Evolutionary conservation across 2,113 vertebrate genomes (phyloP).

Genomic region (Azemiops feae): DNA sequence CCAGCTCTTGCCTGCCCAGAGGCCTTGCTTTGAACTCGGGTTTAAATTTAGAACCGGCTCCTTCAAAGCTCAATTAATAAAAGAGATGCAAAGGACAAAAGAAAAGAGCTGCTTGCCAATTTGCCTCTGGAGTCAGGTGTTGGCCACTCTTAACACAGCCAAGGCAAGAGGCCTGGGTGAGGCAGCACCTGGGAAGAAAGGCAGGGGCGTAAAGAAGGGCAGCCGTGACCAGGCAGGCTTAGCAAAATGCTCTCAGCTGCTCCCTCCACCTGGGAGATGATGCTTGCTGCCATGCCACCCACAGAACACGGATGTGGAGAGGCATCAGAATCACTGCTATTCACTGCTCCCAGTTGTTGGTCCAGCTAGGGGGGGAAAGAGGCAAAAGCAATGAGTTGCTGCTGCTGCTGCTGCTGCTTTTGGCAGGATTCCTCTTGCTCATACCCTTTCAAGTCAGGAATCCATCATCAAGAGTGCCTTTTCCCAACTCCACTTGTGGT

Average conservation of each 20-base stretch:
- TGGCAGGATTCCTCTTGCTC: background rate
- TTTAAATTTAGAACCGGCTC: slow-evolving; percentile 7
- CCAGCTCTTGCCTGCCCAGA: background rate
- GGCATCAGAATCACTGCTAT: background rate
- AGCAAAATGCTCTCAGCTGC: background rate
- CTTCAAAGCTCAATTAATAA: slow-evolving; percentile 9
- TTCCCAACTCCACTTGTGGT: background rate
- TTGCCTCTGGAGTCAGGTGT: slow-evolving; percentile 26
- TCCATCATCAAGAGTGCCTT: no score
- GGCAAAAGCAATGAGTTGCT: background rate
- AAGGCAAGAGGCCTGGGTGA: background rate
- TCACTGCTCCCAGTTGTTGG: background rate
- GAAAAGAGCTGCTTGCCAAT: slow-evolving; percentile 9
- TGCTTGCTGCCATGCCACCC: background rate
- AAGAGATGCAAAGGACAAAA: slow-evolving; percentile 8
- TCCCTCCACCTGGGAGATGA: background rate
- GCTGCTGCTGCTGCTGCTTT: background rate
- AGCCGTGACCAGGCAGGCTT: background rate
- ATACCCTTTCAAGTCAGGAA: background rate
- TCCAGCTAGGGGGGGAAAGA: background rate
- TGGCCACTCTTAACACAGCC: background rate
- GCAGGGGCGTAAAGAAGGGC: background rate
- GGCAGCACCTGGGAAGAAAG: background rate
- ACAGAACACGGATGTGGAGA: background rate
- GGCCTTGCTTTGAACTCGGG: slow-evolving; percentile 23